Conservation (phyloP, 2,113 vertebrate genomes). For the Coreoperca whiteheadi region DNA sequence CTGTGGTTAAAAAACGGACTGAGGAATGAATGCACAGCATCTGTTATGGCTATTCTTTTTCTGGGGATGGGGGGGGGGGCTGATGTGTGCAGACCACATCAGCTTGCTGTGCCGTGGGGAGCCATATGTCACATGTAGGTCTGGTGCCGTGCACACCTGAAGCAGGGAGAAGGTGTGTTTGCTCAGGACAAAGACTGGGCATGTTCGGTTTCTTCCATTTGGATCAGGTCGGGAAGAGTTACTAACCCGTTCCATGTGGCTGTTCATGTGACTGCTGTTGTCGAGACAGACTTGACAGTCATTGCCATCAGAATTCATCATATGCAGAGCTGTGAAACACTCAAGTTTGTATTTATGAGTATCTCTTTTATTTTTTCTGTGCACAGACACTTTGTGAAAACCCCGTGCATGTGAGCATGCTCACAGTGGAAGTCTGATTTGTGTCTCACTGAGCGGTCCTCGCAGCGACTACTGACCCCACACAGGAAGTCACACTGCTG, state of each 20-base stretch:
- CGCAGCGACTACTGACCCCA: constrained; percentile 33
- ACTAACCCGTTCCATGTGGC: not conserved
- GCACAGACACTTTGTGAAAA: no score
- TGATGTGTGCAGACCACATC: no score
- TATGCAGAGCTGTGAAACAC: not conserved
- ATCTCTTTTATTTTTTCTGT: no score
- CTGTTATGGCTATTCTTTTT: not conserved
- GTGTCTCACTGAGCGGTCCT: constrained; percentile 12
- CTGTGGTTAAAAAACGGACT: not conserved
- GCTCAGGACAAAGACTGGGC: not conserved
- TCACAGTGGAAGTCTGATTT: not conserved
- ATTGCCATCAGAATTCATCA: not conserved
- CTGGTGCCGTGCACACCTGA: not conserved
- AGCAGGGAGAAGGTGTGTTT: not conserved
- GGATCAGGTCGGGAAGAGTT: not conserved
- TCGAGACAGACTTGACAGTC: not conserved
- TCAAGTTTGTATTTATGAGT: no score
- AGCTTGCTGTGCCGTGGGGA: not conserved
- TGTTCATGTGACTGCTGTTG: not conserved
- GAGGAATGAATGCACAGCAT: not conserved
- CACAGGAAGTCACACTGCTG: constrained; percentile 77
- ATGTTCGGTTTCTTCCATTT: not conserved
- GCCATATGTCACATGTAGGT: not conserved
- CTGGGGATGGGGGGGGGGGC: not conserved
- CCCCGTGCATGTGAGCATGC: not conserved